A percentile compares a stretch with the other conserved stretches of the same genome.
These are phyloP conservation scores for Diploptera punctata DNA, from an alignment of 2,888 invertebrate species.

Conservation along the genomic window DNA sequence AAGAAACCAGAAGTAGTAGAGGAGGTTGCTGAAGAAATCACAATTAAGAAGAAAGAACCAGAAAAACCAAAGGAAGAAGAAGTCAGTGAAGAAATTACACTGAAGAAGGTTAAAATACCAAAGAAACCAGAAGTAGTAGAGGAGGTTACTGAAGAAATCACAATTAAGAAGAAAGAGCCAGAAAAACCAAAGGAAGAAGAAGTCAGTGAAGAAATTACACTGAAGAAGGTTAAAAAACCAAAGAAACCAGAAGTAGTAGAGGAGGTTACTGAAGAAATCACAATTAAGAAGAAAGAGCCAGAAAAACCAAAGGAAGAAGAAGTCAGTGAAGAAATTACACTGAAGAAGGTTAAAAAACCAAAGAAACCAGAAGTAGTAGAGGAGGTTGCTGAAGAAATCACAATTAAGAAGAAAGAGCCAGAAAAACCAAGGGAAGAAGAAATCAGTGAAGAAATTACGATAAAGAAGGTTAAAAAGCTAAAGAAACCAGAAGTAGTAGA, in stretches of 20 bases:
- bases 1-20: constrained; percentile 51
- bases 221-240: constrained; percentile 43
- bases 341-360: constrained; percentile 58
- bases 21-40: constrained; percentile 59
- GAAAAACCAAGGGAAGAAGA: constrained; percentile 48
- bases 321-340: constrained; percentile 48
- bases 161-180: constrained; percentile 62
- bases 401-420: constrained; percentile 38
- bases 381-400: constrained; percentile 45
- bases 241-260: constrained; percentile 45
- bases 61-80: constrained; percentile 50
- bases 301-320: constrained; percentile 45
- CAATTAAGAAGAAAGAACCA: constrained; percentile 44
- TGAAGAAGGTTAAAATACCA: constrained; percentile 40
- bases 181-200: constrained; percentile 37
- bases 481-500: constrained; percentile 49
- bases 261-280: constrained; percentile 59
- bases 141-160: constrained; percentile 58
- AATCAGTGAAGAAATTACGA: constrained; percentile 55
- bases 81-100: constrained; percentile 55
- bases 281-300: constrained; percentile 45
- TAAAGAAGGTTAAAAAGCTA: constrained; percentile 44
- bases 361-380: constrained; percentile 42
- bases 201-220: constrained; percentile 43
- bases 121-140: constrained; percentile 31